Conservation (phyloP, 2,113 vertebrate species). For the Pristiophorus japonicus region DNA sequence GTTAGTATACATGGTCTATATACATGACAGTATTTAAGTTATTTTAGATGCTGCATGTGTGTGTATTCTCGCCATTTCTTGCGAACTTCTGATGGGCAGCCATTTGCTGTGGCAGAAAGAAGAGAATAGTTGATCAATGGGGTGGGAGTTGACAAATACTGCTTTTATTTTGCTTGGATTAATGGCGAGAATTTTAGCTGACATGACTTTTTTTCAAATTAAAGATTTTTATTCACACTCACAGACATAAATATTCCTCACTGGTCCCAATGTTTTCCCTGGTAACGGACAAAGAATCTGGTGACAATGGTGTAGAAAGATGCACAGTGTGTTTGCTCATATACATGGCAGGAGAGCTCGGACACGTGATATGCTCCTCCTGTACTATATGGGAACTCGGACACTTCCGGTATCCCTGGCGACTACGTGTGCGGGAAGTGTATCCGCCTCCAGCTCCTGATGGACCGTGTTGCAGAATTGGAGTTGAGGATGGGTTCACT, state of each 20-base stretch:
- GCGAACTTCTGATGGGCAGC: neutral
- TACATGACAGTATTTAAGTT: neutral
- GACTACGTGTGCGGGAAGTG: too few species aligned
- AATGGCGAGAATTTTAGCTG: neutral
- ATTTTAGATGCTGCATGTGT: neutral
- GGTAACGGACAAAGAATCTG: neutral
- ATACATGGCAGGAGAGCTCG: too few species aligned
- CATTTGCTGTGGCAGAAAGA: neutral
- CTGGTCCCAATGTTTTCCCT: too few species aligned
- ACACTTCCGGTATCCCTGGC: too few species aligned
- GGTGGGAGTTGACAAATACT: neutral
- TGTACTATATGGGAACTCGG: too few species aligned
- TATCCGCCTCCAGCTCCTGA: too few species aligned
- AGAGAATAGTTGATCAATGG: neutral
- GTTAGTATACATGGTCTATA: too few species aligned
- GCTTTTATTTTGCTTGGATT: neutral
- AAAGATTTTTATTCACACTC: too few species aligned
- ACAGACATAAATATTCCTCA: neutral
- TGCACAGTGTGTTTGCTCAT: neutral
- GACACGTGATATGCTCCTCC: too few species aligned
- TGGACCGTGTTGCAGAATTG: too few species aligned
- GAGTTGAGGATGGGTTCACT: too few species aligned
- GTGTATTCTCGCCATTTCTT: neutral
- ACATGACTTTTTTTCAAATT: neutral
- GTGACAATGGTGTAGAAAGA: neutral